Conservation (phyloP, 2,113 vertebrate genomes). For the Spermophilus dauricus region DNA sequence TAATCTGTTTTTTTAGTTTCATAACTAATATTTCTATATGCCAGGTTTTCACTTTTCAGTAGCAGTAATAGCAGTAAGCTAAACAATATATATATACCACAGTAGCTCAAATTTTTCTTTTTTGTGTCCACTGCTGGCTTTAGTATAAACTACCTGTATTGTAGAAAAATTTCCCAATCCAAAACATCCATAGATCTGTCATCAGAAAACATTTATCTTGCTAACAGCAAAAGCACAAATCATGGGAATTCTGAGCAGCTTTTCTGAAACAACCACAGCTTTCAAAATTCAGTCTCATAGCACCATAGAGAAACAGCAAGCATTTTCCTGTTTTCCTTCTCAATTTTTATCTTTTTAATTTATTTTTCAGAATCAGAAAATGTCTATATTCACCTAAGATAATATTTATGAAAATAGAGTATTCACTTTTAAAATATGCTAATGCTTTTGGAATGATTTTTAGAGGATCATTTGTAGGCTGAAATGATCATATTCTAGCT, state of each 20-base stretch:
- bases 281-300: slow-evolving; percentile 3
- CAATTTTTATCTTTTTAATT: neutral
- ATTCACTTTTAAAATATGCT: slow-evolving; percentile 6
- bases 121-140: neutral
- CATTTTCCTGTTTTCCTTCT: slow-evolving; percentile 15
- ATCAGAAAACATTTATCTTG: neutral
- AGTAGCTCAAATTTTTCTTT: neutral
- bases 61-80: neutral
- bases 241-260: neutral
- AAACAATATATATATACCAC: neutral
- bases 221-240: slow-evolving; percentile 18
- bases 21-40: neutral
- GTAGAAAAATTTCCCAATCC: neutral
- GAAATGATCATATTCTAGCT: slow-evolving; percentile 23
- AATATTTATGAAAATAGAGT: too few species aligned
- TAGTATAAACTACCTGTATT: neutral
- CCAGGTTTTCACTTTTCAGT: neutral
- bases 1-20: neutral
- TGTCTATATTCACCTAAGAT: too few species aligned
- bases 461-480: neutral
- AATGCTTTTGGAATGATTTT: slow-evolving; percentile 38
- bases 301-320: neutral
- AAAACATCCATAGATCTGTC: too few species aligned
- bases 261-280: slow-evolving; percentile 64
- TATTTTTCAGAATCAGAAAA: too few species aligned